Percentiles rank a stretch among this genome's conserved stretches.
These are phyloP conservation scores for Macrotus californicus DNA, from an alignment of 2,113 vertebrate species.

Conservation along the genomic window DNA sequence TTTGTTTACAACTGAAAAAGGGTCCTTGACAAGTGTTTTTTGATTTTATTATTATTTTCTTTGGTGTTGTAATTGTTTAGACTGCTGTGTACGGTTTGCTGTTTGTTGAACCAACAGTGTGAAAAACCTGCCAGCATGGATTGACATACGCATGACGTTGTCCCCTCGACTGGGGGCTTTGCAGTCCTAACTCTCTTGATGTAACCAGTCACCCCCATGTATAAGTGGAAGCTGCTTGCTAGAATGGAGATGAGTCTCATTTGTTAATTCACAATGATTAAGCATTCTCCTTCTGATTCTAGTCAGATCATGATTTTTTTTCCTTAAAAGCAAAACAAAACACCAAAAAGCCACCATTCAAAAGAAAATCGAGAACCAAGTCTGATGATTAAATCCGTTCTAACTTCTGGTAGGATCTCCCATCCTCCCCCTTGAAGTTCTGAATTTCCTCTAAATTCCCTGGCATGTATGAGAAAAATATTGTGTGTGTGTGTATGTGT, in stretches of 20 bases:
- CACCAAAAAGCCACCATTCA: constrained; percentile 66
- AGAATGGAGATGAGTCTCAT: constrained; percentile 83
- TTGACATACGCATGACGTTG: constrained; percentile 88
- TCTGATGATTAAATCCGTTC: constrained; percentile 58
- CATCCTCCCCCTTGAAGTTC: constrained; percentile 53
- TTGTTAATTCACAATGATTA: constrained; percentile 84
- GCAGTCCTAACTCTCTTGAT: constrained; percentile 85
- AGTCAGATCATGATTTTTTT: constrained; percentile 84
- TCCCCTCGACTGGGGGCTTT: constrained; percentile 83
- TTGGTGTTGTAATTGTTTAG: constrained; percentile 90
- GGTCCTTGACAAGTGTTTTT: constrained; percentile 87
- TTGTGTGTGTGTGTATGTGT: constrained; percentile 63
- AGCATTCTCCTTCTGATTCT: constrained; percentile 85
- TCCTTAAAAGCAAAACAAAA: constrained; percentile 69
- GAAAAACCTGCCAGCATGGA: constrained; percentile 90
- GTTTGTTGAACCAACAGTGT: constrained; percentile 91
- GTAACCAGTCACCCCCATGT: constrained; percentile 86
- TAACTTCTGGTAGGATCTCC: constrained; percentile 65
- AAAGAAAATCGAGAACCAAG: constrained; percentile 76
- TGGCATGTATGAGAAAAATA: constrained; percentile 72
- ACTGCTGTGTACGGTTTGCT: constrained; percentile 90
- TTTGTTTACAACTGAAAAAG: constrained; percentile 90
- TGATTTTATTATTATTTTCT: constrained; percentile 84
- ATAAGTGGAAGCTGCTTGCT: constrained; percentile 88
- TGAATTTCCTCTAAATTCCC: constrained; percentile 70